phyloP scores from a whole-genome alignment of 2,113 vertebrate species.

The Myrmecobius fasciatus region DNA sequence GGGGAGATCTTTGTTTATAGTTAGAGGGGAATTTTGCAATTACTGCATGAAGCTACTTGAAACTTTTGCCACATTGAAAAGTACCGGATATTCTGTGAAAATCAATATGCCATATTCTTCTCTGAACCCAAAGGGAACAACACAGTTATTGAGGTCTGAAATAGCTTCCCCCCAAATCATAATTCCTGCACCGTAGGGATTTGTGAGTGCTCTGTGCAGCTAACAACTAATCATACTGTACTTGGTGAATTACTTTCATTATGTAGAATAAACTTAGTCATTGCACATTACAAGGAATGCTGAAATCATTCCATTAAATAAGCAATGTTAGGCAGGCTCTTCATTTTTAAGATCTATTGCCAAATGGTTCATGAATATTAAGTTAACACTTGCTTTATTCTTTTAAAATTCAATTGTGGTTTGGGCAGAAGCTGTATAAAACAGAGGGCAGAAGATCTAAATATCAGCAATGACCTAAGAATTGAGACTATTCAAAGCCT shows the following conservation, averaged over 20 bases:
- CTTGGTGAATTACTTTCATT: constrained; percentile 53
- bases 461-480: constrained; percentile 1
- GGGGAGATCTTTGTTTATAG: constrained; percentile 72
- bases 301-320: constrained; percentile 68
- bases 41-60: constrained; percentile 60
- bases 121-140: constrained; percentile 64
- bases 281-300: constrained; percentile 54
- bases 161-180: constrained; percentile 72
- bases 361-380: constrained; percentile 67
- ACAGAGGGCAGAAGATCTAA: constrained; percentile 22
- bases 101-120: constrained; percentile 60
- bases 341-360: constrained; percentile 66
- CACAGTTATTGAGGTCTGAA: constrained; percentile 76
- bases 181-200: constrained; percentile 62
- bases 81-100: constrained; percentile 67
- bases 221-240: constrained; percentile 62
- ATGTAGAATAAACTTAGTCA: constrained; percentile 52
- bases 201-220: constrained; percentile 47
- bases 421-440: constrained; percentile 51
- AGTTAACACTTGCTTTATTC: constrained; percentile 33
- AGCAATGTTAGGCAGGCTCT: constrained; percentile 41
- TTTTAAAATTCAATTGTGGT: constrained; percentile 53
- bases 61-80: constrained; percentile 68
- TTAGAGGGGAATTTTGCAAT: constrained; percentile 72
- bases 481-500: neutral